Percentiles rank a stretch among this genome's conserved stretches.
Conservation (phyloP, 2,113 vertebrate species). For the Corythaixoides concolor region DNA sequence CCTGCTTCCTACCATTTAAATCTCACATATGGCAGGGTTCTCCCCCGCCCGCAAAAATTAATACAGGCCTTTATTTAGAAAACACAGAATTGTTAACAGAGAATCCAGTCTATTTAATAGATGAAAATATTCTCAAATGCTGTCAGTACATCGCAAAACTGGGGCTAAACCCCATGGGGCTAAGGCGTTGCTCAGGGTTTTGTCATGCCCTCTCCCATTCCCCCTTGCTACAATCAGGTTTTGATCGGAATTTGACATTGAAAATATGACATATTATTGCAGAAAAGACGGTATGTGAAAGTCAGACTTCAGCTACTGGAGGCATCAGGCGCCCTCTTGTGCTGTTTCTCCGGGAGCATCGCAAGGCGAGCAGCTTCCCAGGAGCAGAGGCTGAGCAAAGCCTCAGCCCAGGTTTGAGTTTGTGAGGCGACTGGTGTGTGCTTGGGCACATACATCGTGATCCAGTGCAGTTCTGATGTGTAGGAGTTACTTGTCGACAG, state of each 20-base stretch:
- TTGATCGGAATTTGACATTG: background rate
- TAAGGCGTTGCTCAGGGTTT: background rate
- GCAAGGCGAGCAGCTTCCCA: accelerated
- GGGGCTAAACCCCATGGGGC: background rate
- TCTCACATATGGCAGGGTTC: background rate
- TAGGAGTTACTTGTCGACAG: background rate
- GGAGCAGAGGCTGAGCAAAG: background rate
- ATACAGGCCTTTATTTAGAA: background rate
- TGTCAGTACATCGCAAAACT: background rate
- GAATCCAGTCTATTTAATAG: background rate
- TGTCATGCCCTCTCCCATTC: background rate
- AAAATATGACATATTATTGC: background rate
- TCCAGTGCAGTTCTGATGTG: background rate
- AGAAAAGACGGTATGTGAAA: background rate
- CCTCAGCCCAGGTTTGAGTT: background rate
- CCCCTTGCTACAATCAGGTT: background rate
- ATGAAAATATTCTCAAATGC: background rate
- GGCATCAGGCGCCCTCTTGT: constrained; percentile 49
- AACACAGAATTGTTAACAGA: background rate
- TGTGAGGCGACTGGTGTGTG: background rate
- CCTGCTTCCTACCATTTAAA: background rate
- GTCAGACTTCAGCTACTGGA: background rate
- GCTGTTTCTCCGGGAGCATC: background rate
- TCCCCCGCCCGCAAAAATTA: background rate
- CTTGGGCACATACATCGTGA: background rate